These are phyloP conservation scores for Iguana delicatissima DNA, from an alignment of 2,797 vertebrate genomes.

Conservation along the genomic window DNA sequence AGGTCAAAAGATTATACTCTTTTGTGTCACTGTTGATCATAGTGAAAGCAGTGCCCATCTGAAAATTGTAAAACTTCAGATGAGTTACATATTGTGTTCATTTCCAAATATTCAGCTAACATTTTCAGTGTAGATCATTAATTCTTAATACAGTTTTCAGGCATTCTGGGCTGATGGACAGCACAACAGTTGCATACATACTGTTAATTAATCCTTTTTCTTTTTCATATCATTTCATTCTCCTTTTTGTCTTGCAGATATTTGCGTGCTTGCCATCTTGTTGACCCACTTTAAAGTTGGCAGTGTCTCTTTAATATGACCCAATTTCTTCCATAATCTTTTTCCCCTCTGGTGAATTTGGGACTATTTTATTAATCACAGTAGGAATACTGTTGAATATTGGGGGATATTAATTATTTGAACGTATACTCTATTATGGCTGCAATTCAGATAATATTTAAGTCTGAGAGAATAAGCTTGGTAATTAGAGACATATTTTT, in stretches of 20 bases:
- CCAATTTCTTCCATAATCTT: neutral
- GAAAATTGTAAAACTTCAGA: neutral
- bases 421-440: neutral
- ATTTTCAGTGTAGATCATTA: slow-evolving; percentile 10
- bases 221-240: neutral
- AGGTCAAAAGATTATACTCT: neutral
- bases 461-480: slow-evolving; percentile 34
- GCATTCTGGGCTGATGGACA: neutral
- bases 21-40: neutral
- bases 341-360: neutral
- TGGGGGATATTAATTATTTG: neutral
- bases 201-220: slow-evolving; percentile 27
- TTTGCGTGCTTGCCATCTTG: slow-evolving; percentile 13
- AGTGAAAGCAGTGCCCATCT: neutral
- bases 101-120: slow-evolving; percentile 29
- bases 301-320: slow-evolving; percentile 21
- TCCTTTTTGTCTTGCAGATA: slow-evolving; percentile 7
- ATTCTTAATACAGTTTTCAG: slow-evolving; percentile 15
- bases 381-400: slow-evolving; percentile 7
- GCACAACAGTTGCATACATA: neutral
- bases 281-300: slow-evolving; percentile 24
- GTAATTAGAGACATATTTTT: slow-evolving; percentile 9
- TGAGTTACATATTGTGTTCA: neutral
- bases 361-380: slow-evolving; percentile 16
- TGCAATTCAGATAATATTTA: slow-evolving; percentile 25